Evolutionary conservation across 1,140 invertebrate species (phyloP).

Genomic region (Portunus trituberculatus): DNA sequence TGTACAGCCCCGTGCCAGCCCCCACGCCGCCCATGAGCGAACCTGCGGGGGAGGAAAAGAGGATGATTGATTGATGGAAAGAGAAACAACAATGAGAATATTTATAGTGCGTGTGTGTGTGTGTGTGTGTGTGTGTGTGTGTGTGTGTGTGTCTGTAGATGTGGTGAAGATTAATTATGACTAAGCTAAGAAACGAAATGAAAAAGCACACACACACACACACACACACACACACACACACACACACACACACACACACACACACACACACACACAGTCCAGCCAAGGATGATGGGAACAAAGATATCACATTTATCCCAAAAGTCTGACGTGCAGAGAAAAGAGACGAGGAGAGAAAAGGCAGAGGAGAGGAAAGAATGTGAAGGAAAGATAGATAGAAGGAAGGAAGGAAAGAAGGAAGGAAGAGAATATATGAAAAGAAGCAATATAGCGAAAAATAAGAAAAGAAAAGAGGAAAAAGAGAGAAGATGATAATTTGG

Average conservation of each 20-base stretch:
- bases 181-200: neutral
- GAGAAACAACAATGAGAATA: neutral
- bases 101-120: neutral
- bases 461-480: neutral
- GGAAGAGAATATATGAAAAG: no score
- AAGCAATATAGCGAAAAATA: no score
- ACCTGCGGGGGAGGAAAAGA: neutral
- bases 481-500: neutral
- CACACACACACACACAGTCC: no score
- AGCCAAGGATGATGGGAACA: neutral
- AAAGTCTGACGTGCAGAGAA: neutral
- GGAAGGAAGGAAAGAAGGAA: no score
- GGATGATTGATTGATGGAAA: neutral
- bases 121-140: no score
- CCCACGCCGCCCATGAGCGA: neutral
- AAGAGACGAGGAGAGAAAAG: neutral
- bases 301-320: neutral
- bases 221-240: conserved; percentile 9
- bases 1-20: conserved; percentile 76
- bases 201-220: neutral
- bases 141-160: no score
- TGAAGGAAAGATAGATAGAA: neutral
- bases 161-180: no score
- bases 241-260: no score
- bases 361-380: no score